A percentile compares a stretch with the other conserved stretches of the same genome.
Conservation (phyloP, 2,113 vertebrate species). For the Sylvia atricapilla region DNA sequence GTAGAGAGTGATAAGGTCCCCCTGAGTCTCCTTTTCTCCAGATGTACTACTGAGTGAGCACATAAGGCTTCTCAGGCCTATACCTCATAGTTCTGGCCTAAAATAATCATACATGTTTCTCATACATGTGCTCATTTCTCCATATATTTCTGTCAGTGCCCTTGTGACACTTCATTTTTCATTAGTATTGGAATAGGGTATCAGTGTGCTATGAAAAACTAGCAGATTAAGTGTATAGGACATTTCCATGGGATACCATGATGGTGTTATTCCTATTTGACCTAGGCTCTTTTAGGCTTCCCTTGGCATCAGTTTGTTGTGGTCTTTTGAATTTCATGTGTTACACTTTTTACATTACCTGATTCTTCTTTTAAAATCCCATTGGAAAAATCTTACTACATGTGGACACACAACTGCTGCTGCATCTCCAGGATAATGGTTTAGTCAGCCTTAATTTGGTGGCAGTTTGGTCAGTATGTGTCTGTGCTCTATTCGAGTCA, state of each 20-base stretch:
- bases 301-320: not conserved
- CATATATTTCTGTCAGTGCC: not conserved
- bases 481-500: not conserved
- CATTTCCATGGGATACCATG: not conserved
- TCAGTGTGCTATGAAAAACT: not conserved
- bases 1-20: not conserved
- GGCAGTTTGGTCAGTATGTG: not conserved
- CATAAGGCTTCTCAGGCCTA: not conserved
- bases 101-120: accelerated
- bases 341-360: not conserved
- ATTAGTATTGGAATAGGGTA: not conserved
- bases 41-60: not conserved
- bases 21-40: not conserved
- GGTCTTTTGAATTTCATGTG: not conserved
- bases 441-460: not conserved
- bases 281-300: not conserved
- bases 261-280: not conserved
- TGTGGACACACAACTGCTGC: not conserved
- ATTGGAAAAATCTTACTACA: not conserved
- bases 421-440: not conserved
- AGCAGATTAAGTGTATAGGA: not conserved
- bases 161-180: not conserved
- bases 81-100: not conserved
- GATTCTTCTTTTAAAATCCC: not conserved
- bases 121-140: not conserved